phyloP scores from a whole-genome alignment of 1,140 invertebrate genomes.

The Apis dorsata region DNA sequence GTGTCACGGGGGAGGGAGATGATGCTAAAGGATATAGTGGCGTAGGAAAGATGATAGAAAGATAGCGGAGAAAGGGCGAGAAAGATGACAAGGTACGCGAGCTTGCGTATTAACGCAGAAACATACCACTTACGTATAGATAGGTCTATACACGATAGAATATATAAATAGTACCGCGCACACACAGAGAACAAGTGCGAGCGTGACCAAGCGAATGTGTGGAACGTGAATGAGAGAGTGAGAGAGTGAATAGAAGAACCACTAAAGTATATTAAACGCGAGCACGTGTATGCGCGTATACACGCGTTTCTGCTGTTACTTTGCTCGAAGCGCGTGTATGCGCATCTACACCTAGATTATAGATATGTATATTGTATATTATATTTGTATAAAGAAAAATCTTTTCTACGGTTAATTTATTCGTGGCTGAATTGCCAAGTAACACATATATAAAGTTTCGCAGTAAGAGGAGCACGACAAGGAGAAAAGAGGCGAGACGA shows the following conservation, averaged over 20 bases:
- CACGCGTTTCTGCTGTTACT: neutral
- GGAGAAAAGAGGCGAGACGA: slow-evolving; percentile 31
- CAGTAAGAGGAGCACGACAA: slow-evolving; percentile 13
- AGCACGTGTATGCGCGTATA: slow-evolving; percentile 21
- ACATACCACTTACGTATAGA: slow-evolving; percentile 73
- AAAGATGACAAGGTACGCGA: slow-evolving; percentile 46
- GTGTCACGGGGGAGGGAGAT: neutral
- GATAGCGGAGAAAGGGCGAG: slow-evolving; percentile 19
- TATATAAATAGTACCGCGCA: slow-evolving; percentile 54
- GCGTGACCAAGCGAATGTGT: slow-evolving; percentile 35
- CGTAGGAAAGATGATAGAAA: neutral
- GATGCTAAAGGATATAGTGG: too few relatives aligned
- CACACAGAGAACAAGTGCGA: slow-evolving; percentile 40
- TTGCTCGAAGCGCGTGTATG: slow-evolving; percentile 5
- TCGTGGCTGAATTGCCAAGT: slow-evolving; percentile 76
- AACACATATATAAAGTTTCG: slow-evolving; percentile 40
- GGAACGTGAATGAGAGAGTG: neutral
- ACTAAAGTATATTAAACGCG: slow-evolving; percentile 51
- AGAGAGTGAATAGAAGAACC: slow-evolving; percentile 35
- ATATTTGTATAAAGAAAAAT: slow-evolving; percentile 80
- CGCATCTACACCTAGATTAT: slow-evolving; percentile 69
- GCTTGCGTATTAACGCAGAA: slow-evolving; percentile 47
- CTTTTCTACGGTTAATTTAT: slow-evolving; percentile 79
- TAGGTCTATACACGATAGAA: slow-evolving; percentile 67
- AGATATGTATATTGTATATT: slow-evolving; percentile 78